Evolutionary conservation across 2,888 invertebrate genomes (phyloP).

Genomic region (Ephialtes manifestator): DNA sequence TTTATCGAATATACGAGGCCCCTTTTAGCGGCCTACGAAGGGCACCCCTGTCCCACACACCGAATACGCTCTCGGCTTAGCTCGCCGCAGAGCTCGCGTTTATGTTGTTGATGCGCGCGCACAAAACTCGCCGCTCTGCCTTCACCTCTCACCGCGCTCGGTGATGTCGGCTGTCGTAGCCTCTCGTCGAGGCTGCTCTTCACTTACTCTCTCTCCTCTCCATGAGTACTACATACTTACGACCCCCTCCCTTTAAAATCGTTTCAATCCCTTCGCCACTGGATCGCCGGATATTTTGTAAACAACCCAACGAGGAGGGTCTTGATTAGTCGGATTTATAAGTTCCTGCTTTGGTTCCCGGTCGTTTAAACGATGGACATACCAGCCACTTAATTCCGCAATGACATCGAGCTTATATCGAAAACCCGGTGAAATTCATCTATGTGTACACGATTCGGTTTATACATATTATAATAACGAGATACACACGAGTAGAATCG

Average conservation of each 20-base stretch:
- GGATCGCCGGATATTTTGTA: conserved; percentile 79
- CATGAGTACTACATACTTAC: not conserved
- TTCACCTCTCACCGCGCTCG: conserved; percentile 22
- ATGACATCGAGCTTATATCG: conserved; percentile 24
- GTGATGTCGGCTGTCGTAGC: conserved; percentile 50
- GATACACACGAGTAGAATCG: not conserved
- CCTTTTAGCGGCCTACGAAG: conserved; percentile 56
- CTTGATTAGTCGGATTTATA: conserved; percentile 78
- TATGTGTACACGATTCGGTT: not conserved
- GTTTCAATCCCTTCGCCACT: conserved; percentile 49
- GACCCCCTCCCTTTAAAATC: not conserved
- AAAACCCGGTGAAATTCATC: conserved; percentile 42
- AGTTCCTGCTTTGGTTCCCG: conserved; percentile 74
- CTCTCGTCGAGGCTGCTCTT: not conserved
- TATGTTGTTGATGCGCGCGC: conserved; percentile 73
- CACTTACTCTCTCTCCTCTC: not conserved
- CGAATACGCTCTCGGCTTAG: conserved; percentile 42
- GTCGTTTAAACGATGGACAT: not conserved
- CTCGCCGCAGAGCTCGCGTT: conserved; percentile 64
- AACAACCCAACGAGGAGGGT: conserved; percentile 76
- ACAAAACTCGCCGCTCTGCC: conserved; percentile 28
- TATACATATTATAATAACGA: not conserved
- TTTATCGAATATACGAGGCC: conserved; percentile 63
- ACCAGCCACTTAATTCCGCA: conserved; percentile 9
- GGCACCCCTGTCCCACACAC: conserved; percentile 57